phyloP scores from a whole-genome alignment of 2,113 vertebrate genomes.

The Nycticorax nycticorax region DNA sequence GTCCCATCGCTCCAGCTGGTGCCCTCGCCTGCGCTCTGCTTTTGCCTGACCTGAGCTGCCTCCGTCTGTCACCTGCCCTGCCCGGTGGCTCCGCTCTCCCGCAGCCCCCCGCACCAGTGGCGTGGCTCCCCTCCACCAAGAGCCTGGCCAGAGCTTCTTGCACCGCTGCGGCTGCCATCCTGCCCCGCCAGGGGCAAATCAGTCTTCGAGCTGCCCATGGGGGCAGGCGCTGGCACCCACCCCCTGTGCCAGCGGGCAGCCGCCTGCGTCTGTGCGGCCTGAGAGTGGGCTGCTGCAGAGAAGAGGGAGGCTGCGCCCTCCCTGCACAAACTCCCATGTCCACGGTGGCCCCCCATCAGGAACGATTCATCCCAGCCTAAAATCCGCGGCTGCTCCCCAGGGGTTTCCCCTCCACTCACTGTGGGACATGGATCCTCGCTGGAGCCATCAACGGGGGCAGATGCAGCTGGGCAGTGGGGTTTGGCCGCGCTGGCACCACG shows the following conservation, averaged over 20 bases:
- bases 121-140: background rate
- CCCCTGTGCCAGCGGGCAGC: background rate
- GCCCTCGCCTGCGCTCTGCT: background rate
- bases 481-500: background rate
- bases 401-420: background rate
- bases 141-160: background rate
- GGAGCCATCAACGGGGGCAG: background rate
- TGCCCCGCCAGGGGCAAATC: background rate
- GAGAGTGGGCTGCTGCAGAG: background rate
- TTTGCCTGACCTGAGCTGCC: background rate
- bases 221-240: background rate
- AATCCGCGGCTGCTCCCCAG: background rate
- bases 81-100: background rate
- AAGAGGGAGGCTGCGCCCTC: background rate
- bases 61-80: background rate
- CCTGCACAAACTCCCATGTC: background rate
- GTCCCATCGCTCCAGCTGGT: background rate
- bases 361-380: background rate
- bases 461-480: accelerated
- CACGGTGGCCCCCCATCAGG: accelerated
- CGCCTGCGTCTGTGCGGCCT: background rate
- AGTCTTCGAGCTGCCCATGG: background rate
- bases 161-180: background rate
- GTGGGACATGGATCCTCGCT: background rate
- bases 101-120: background rate